A percentile compares a stretch with the other conserved stretches of the same genome.
These are phyloP conservation scores for Origma solitaria DNA, from an alignment of 2,113 vertebrate species.

Conservation along the genomic window DNA sequence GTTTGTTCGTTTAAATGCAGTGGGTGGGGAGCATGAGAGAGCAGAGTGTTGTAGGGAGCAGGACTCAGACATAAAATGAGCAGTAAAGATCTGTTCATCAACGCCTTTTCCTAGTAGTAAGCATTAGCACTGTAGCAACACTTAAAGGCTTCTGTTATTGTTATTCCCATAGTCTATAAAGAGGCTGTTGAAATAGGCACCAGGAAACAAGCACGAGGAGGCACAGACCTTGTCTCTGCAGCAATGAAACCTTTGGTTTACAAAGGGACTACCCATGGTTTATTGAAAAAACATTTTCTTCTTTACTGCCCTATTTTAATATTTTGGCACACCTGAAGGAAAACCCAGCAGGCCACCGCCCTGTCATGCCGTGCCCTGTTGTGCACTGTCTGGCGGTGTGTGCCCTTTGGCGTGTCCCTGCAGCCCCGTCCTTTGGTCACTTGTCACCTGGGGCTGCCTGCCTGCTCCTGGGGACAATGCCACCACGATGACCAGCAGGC, in stretches of 20 bases:
- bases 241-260: neutral
- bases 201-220: neutral
- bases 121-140: neutral
- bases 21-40: constrained; percentile 42
- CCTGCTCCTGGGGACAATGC: neutral
- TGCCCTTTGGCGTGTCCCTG: neutral
- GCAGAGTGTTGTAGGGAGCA: neutral
- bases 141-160: neutral
- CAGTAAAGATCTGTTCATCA: neutral
- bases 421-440: neutral
- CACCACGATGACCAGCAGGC: neutral
- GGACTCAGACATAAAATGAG: neutral
- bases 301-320: neutral
- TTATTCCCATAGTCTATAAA: neutral
- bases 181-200: neutral
- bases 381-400: neutral
- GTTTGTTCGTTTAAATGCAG: constrained; percentile 53
- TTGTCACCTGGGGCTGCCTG: neutral
- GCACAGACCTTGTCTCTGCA: neutral
- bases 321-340: neutral
- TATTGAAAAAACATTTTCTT: neutral
- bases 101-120: neutral
- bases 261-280: neutral
- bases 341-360: neutral
- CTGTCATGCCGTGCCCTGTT: neutral